Percentiles rank a stretch among this genome's conserved stretches.
phyloP scores from a whole-genome alignment of 2,797 vertebrate genomes.

The Hipposideros larvatus region DNA sequence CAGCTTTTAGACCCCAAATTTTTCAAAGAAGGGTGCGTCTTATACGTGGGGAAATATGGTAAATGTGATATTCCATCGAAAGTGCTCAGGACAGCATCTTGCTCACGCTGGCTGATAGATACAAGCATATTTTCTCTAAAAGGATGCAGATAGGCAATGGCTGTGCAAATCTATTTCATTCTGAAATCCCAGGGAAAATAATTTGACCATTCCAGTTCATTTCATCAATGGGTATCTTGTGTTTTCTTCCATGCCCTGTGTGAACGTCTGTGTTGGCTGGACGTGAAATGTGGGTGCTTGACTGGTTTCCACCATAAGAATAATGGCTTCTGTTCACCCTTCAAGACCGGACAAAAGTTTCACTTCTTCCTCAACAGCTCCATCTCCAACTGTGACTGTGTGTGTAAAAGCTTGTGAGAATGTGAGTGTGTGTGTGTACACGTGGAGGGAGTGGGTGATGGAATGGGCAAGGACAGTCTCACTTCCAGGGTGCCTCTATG shows the following conservation, averaged over 20 bases:
- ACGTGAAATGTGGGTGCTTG: neutral
- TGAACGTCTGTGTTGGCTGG: neutral
- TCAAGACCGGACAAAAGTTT: neutral
- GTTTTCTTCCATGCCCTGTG: neutral
- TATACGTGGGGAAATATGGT: too few relatives aligned
- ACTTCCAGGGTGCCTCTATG: rapidly evolving
- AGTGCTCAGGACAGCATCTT: neutral
- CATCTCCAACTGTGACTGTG: neutral
- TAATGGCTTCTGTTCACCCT: neutral
- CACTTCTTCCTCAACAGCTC: neutral
- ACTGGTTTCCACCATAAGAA: neutral
- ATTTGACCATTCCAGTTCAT: neutral
- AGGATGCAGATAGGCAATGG: neutral
- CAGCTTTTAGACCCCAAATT: too few relatives aligned
- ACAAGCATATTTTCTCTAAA: neutral
- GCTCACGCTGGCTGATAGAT: neutral
- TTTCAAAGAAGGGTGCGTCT: too few relatives aligned
- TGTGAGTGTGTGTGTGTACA: neutral
- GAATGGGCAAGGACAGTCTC: neutral
- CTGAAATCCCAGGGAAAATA: neutral
- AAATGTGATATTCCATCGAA: neutral
- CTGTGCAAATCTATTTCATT: neutral
- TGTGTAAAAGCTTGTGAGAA: neutral
- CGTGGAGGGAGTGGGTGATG: neutral
- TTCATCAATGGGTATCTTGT: neutral